phyloP scores from a whole-genome alignment of 2,888 invertebrate genomes.

The Thalpophila matura region DNA sequence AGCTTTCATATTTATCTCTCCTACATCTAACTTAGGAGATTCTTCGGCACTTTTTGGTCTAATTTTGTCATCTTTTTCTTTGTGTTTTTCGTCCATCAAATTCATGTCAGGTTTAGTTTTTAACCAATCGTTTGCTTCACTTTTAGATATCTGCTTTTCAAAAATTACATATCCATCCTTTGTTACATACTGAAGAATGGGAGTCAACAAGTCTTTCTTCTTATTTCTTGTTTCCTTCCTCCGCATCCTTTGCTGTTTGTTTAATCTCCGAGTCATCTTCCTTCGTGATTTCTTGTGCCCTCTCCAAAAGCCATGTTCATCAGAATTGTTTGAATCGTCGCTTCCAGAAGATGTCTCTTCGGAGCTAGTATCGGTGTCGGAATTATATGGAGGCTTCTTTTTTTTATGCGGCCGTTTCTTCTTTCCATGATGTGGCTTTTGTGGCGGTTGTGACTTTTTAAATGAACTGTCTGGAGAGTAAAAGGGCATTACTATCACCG shows the following conservation, averaged over 20 bases:
- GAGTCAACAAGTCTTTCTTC: slow-evolving; percentile 75
- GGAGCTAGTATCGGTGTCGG: slow-evolving; percentile 11
- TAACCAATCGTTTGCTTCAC: slow-evolving; percentile 83
- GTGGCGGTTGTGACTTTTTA: slow-evolving; percentile 58
- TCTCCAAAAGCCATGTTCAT: slow-evolving; percentile 72
- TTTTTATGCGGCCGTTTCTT: slow-evolving; percentile 42
- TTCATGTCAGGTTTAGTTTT: slow-evolving; percentile 62
- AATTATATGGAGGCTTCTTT: slow-evolving; percentile 36
- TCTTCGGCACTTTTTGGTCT: slow-evolving; percentile 39
- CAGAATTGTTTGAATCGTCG: slow-evolving; percentile 64
- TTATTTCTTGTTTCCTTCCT: slow-evolving; percentile 62
- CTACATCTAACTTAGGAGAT: slow-evolving; percentile 22
- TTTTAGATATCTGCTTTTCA: slow-evolving; percentile 82
- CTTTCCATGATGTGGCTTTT: slow-evolving; percentile 35
- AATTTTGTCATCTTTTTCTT: slow-evolving; percentile 3
- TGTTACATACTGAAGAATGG: slow-evolving; percentile 84
- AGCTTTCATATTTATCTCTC: slow-evolving; percentile 20
- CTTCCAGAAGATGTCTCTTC: slow-evolving; percentile 30
- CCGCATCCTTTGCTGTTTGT: slow-evolving; percentile 10
- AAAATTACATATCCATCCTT: slow-evolving; percentile 86
- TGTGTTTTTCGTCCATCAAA: slow-evolving; percentile 20
- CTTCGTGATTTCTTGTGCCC: slow-evolving; percentile 60
- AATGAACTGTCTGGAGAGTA: slow-evolving; percentile 80
- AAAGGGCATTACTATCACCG: slow-evolving; percentile 87
- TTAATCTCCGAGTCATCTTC: slow-evolving; percentile 36